phyloP scores from a whole-genome alignment of 2,113 vertebrate species.

The Gopherus flavomarginatus region DNA sequence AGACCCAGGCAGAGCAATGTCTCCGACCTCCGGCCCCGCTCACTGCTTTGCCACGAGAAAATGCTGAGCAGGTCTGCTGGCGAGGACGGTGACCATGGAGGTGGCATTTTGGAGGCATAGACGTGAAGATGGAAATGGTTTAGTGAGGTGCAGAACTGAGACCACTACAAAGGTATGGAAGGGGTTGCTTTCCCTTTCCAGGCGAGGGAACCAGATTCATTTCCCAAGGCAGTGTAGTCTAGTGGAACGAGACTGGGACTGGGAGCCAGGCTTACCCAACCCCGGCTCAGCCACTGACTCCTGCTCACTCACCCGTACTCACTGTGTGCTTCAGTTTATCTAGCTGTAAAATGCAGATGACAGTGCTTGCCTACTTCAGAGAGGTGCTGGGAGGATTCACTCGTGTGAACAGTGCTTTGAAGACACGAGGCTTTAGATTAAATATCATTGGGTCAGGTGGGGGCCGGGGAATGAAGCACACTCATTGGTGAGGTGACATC shows the following conservation, averaged over 20 bases:
- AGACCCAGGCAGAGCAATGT: not conserved
- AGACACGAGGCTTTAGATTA: no score
- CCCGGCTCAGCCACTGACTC: not conserved
- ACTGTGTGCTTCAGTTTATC: not conserved
- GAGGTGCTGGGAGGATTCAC: not conserved
- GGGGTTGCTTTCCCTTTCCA: not conserved
- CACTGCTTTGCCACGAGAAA: not conserved
- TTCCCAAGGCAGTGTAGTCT: not conserved
- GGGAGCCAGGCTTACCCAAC: not conserved
- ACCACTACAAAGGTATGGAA: not conserved
- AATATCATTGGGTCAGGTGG: no score
- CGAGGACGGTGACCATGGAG: not conserved
- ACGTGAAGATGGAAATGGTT: not conserved
- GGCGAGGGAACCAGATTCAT: not conserved
- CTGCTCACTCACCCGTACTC: not conserved
- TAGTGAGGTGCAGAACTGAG: not conserved
- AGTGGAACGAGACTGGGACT: not conserved
- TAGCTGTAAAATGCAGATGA: not conserved
- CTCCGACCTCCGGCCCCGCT: no score
- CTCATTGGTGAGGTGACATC: not conserved
- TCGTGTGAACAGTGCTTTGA: not conserved
- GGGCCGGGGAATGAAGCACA: not conserved
- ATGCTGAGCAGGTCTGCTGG: not conserved
- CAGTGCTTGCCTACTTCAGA: not conserved
- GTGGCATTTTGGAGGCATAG: not conserved